phyloP scores from a whole-genome alignment of 2,113 vertebrate genomes.

The Siniperca knerii region DNA sequence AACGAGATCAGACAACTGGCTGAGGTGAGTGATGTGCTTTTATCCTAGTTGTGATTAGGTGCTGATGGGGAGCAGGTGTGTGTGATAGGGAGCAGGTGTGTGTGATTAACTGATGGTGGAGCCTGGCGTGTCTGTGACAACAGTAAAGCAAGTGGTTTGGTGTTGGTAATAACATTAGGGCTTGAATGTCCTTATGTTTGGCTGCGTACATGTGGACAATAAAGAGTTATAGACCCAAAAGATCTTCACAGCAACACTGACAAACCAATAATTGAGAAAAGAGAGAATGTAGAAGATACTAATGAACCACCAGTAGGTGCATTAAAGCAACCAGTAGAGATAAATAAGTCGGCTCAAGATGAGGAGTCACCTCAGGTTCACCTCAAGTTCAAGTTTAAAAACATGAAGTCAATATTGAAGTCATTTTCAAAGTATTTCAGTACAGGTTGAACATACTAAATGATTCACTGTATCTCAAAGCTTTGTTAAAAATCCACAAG shows the following conservation, averaged over 20 bases:
- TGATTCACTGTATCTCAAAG: background rate
- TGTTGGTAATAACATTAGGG: background rate
- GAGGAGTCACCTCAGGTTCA: background rate
- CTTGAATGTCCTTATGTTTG: no score
- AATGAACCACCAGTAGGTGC: background rate
- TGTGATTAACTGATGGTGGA: no score
- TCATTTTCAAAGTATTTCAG: background rate
- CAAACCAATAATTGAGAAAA: background rate
- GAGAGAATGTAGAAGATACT: background rate
- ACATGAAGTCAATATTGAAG: background rate
- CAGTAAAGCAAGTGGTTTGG: background rate
- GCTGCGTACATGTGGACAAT: background rate
- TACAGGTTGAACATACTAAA: background rate
- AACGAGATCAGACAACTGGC: no score
- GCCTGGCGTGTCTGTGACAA: no score
- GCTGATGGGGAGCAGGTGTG: no score
- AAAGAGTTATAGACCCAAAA: background rate
- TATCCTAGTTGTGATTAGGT: no score
- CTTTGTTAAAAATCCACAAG: background rate
- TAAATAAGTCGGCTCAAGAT: background rate
- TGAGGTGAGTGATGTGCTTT: no score
- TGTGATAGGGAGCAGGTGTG: no score
- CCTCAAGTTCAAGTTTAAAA: constrained; percentile 6
- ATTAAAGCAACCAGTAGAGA: no score
- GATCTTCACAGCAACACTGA: background rate